Base-by-base conservation (phyloP, 2,888 invertebrate species). In the Coenonympha glycerion region DNA sequence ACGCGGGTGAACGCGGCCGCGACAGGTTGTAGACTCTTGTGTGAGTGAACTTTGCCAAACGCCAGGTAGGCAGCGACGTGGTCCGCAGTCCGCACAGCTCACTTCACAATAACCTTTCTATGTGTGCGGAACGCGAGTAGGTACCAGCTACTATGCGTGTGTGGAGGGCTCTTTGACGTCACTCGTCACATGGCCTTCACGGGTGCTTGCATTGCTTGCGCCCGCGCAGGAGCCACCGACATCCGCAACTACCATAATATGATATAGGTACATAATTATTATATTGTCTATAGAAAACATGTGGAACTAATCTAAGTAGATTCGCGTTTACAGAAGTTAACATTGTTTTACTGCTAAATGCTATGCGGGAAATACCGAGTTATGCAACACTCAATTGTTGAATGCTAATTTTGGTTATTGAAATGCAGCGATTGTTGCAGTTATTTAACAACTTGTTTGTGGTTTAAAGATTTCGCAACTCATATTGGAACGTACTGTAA, bases 41-140 rank as follows among this genome's bases (percentile, higher is more conserved):
- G 80, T 81, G 78, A 70, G 78, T 82, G 74, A 76, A 76, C 71
- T 77, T 57, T 64, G 71, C 64, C 69, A 73, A 74, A 71, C 74
- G 71, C 64, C 69, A 72, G 73, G 71, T 74, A 75, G 65, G 69
- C 68, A 66, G 52, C 39, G 45, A 51, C 49, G 41, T 42, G 30
- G 42, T 19, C n/a, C n/a, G n/a, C n/a, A n/a, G n/a, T n/a, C n/a
- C 42, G n/a, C n/a, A n/a, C n/a, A n/a, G n/a, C 52, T 45, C 49
- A 52, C 34, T 52, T 53, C 57, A 54, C 55, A 59, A 57, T 57
- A 55, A 45, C 37, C 37, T 53, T 39, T 56, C 52, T 49, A 39
- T 60, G 57, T 56, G 60, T 64, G 61, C 54, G 53, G 42, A 49
- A 59, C 60, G n/a, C n/a, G n/a, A n/a, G n/a, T n/a, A 64, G 63